These are phyloP conservation scores for Falco punctatus DNA, from an alignment of 2,113 vertebrate genomes.

Conservation along the genomic window DNA sequence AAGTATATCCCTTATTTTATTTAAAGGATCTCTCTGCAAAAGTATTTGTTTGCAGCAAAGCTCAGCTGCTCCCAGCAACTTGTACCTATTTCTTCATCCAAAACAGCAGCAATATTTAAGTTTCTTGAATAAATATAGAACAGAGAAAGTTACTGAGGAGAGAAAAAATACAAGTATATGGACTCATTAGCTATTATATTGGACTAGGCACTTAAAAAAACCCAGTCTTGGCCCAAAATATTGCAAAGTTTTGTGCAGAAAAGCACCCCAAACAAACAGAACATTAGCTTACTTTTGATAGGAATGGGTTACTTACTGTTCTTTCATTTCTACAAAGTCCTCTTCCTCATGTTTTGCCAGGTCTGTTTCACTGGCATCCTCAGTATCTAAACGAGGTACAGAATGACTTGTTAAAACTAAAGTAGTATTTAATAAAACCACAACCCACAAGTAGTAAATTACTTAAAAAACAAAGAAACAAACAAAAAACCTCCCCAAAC, in stretches of 20 bases:
- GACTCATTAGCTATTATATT: background rate
- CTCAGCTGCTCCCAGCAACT: background rate
- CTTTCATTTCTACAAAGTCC: conserved; percentile 97
- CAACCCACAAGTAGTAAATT: fast-evolving
- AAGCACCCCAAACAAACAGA: background rate
- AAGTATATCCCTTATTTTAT: background rate
- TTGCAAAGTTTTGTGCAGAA: background rate
- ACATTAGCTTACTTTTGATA: background rate
- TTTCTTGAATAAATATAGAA: background rate
- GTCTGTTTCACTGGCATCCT: conserved; percentile 98
- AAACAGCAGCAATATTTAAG: background rate
- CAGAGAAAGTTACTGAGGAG: background rate
- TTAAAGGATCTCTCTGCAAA: background rate
- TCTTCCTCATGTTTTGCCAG: conserved; percentile 95
- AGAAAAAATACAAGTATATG: background rate
- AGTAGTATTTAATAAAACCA: background rate
- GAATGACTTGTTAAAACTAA: background rate
- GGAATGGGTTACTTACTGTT: conserved; percentile 85
- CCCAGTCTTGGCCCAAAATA: background rate
- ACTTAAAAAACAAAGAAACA: background rate
- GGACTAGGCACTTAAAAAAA: background rate
- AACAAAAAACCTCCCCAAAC: background rate
- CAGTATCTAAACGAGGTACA: conserved; percentile 83
- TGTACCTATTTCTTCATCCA: background rate
- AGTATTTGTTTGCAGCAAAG: background rate